phyloP scores from a whole-genome alignment of 2,888 invertebrate species.

The Apantesis nais region DNA sequence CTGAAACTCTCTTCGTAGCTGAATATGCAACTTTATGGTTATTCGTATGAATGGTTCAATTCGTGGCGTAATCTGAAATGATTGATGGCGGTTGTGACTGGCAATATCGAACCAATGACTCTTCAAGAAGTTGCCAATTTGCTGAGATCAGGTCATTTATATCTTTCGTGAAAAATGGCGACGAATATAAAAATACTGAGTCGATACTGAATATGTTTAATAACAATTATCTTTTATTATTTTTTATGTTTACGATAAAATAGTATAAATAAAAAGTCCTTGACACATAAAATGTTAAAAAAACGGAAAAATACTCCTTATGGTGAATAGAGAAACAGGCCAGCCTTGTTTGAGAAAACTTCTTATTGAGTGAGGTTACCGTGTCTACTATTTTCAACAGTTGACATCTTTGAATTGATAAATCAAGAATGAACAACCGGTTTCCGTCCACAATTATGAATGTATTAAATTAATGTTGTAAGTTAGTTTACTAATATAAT shows the following conservation, averaged over 20 bases:
- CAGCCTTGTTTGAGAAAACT: neutral
- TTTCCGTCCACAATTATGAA: neutral
- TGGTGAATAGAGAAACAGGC: neutral
- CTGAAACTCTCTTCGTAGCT: slow-evolving; percentile 62
- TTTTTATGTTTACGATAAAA: slow-evolving; percentile 30
- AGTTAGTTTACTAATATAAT: neutral
- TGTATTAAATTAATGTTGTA: neutral
- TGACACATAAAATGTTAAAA: neutral
- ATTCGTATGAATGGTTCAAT: slow-evolving; percentile 69
- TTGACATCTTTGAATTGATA: neutral
- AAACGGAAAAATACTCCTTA: neutral
- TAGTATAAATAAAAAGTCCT: neutral
- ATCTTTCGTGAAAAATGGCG: slow-evolving; percentile 32
- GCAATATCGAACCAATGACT: slow-evolving; percentile 67
- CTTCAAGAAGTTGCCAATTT: slow-evolving; percentile 61
- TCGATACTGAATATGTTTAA: slow-evolving; percentile 18
- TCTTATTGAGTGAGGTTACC: neutral
- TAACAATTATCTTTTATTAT: slow-evolving; percentile 39
- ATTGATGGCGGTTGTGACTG: slow-evolving; percentile 68
- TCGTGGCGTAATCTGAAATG: slow-evolving; percentile 71
- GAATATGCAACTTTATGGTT: slow-evolving; percentile 75
- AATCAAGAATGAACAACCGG: neutral
- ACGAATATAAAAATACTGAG: slow-evolving; percentile 19
- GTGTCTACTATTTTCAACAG: neutral
- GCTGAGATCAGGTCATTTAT: slow-evolving; percentile 45